phyloP scores from a whole-genome alignment of 2,888 invertebrate species.

The Andrena bucephala region DNA sequence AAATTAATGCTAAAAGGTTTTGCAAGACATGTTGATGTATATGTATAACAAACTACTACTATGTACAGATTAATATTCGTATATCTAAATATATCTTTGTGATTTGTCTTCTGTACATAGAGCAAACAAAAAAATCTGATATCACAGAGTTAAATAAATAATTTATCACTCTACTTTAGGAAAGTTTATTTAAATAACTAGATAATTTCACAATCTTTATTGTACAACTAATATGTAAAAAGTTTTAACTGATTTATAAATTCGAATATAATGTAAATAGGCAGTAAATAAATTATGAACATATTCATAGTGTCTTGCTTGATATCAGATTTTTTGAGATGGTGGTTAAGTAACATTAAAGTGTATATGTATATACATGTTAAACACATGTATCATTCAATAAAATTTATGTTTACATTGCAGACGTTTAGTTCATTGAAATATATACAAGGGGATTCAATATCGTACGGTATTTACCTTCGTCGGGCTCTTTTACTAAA shows the following conservation, averaged over 20 bases:
- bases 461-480: neutral
- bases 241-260: constrained; percentile 36
- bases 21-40: constrained; percentile 38
- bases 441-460: constrained; percentile 30
- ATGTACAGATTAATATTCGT: constrained; percentile 56
- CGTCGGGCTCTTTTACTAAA: constrained; percentile 62
- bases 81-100: constrained; percentile 31
- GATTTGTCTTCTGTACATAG: constrained; percentile 55
- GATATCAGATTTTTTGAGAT: constrained; percentile 62
- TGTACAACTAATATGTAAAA: constrained; percentile 51
- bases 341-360: constrained; percentile 42
- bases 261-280: constrained; percentile 57
- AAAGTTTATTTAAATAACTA: constrained; percentile 55
- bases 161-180: constrained; percentile 52
- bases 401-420: constrained; percentile 63
- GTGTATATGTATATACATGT: constrained; percentile 62
- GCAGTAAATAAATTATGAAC: constrained; percentile 33
- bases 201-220: constrained; percentile 22
- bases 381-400: constrained; percentile 61
- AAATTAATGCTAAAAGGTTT: constrained; percentile 37
- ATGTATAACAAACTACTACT: constrained; percentile 43
- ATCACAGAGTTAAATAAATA: constrained; percentile 44
- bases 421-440: neutral
- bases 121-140: constrained; percentile 65
- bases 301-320: constrained; percentile 29